Base-by-base conservation (phyloP, 2,888 invertebrate species). In the Trachelus tabidus region DNA sequence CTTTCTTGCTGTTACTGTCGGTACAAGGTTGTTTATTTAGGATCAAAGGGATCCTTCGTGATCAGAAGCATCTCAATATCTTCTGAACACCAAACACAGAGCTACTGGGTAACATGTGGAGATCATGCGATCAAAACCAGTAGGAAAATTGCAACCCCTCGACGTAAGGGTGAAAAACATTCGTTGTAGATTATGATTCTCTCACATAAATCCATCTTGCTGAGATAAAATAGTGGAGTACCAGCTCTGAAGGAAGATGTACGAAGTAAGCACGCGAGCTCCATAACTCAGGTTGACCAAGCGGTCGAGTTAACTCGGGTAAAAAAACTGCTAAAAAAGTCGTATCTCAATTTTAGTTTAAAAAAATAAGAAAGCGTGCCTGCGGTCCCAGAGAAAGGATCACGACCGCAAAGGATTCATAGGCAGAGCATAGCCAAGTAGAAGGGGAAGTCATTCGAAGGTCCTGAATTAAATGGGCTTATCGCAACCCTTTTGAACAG, bases 171-270 rank as follows among this genome's bases (percentile, higher is more conserved):
- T 23, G 9, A 1, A 56, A 56, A 56, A 23, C 71, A 33, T 71
- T 69, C 78, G 77, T 82, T 80, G 73, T 73, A 78, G 79, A 81
- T 81, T 83, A 82, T 79, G 79, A 81, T 84, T 83, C 82, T 87
- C 87, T 82, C 89, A 86, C 88, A 87, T 86, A 87, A 88, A 87
- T 88, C 87, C 81, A 77, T 82, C 83, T 73, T 34, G 76, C 77
- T 75, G 82, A 81, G 80, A 81, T 79, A 83, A 83, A 82, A 79
- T 78, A 79, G 82, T 73, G 75, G 35, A 35, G 77, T 77, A 68
- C 75, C 34, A 34, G 73, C 35, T 73, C 40, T 0, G 56, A 12
- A 34, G 35, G 74, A 74, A 74, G 34, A 71, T 71, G 71, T 30
- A 30, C 31, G 37, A 35, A 34, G 71, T 69, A 68, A 37, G 76